Base-by-base conservation (phyloP, 2,888 invertebrate genomes). In the Caenorhabditis sulstoni region DNA sequence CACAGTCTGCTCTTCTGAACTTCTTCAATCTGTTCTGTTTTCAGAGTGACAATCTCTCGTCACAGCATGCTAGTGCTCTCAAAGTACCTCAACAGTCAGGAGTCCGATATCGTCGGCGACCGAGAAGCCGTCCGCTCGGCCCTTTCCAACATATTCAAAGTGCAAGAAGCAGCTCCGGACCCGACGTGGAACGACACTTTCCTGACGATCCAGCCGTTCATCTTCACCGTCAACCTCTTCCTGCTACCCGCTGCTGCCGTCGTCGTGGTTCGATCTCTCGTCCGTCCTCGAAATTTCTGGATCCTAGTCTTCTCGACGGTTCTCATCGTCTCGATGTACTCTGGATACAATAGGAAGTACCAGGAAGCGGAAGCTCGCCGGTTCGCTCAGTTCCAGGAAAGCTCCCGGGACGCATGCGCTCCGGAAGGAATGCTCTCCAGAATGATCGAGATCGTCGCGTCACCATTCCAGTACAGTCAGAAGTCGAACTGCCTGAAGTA, bases 401-500 rank as follows among this genome's bases (percentile, higher is more conserved):
- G 18, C 3, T 39, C 52, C 0, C 14, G 2, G 4, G 79, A 68
- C 47, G 58, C 68, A 3, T 79, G 79, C 49, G 73, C 67, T 47
- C 68, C 79, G 4, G 79, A 79, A 68, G 67, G 73, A 22, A 5
- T 79, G 1, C n/a, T 79, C 8, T 62, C 61, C 11, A 39, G 73
- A 64, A 59, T 79, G 39, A 45, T 58, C 3, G 79, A 74, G 37
- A 68, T 68, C 12, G n/a, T 79, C 11, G 39, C 67, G 3, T 74
- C 73, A 7, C 64, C 68, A 0, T 62, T 79, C 50, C 64, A 59
- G 41, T 79, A 68, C 52, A 47, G 53, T 11, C 67, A 67, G 20
- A 79, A 79, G 35, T 79, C 79, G 16, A 59, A 74, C 5, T 79
- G 79, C 55, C 18, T 74, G 9, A 79, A 79, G 20, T 79, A 68